A percentile compares a stretch with the other conserved stretches of the same genome.
These are phyloP conservation scores for Peromyscus californicus DNA, from an alignment of 2,113 vertebrate genomes.

Conservation along the genomic window DNA sequence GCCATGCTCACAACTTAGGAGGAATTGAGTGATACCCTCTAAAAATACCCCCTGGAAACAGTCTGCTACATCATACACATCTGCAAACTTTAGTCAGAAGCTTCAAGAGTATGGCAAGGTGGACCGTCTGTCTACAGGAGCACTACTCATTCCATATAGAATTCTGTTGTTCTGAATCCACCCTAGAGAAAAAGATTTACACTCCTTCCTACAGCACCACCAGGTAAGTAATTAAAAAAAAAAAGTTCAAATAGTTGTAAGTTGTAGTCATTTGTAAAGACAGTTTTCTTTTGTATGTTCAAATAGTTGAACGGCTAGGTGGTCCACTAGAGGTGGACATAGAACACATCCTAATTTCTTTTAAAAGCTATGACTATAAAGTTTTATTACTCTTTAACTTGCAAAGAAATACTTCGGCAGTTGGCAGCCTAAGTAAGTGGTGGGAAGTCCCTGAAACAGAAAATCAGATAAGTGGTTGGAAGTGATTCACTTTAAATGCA, in stretches of 20 bases:
- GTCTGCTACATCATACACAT: neutral
- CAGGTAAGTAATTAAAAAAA: neutral
- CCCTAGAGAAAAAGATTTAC: neutral
- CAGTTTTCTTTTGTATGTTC: neutral
- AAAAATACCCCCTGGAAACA: neutral
- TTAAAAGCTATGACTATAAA: neutral
- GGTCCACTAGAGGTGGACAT: neutral
- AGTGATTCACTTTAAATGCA: neutral
- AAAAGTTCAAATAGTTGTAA: neutral
- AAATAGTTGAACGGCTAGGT: neutral
- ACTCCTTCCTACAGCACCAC: neutral
- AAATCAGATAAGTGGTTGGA: neutral
- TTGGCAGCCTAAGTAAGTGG: neutral
- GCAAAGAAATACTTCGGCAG: neutral
- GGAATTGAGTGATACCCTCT: neutral
- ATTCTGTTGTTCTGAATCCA: neutral
- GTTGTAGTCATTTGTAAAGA: neutral
- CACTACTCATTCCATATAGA: neutral
- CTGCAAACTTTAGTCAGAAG: neutral
- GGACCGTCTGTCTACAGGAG: neutral
- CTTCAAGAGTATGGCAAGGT: neutral
- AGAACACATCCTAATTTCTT: neutral
- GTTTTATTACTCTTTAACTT: constrained; percentile 27
- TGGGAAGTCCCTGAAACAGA: constrained; percentile 55
- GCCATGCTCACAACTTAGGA: neutral